A percentile compares a stretch with the other conserved stretches of the same genome.
phyloP scores from a whole-genome alignment of 2,888 invertebrate genomes.

The Orgyia antiqua region DNA sequence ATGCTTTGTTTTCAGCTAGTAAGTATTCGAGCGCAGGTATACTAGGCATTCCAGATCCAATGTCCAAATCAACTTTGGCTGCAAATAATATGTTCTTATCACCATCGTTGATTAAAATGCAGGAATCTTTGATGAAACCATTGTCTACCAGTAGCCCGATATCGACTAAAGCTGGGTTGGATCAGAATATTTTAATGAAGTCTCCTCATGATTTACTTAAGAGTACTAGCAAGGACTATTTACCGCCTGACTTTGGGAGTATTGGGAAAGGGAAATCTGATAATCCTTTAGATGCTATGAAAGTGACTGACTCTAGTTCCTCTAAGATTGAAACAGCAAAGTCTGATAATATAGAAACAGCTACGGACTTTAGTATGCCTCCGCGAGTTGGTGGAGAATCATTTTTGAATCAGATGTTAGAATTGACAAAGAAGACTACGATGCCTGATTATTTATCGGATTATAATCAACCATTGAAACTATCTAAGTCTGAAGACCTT shows the following conservation, averaged over 20 bases:
- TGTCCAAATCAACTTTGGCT: conserved; percentile 85
- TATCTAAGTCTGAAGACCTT: conserved; percentile 78
- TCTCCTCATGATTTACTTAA: conserved; percentile 62
- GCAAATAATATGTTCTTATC: conserved; percentile 89
- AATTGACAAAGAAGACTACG: conserved; percentile 72
- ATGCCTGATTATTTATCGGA: conserved; percentile 71
- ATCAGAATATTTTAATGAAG: conserved; percentile 65
- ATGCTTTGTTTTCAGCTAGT: conserved; percentile 82
- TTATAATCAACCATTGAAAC: conserved; percentile 77
- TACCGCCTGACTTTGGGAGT: conserved; percentile 76
- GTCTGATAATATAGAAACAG: conserved; percentile 46
- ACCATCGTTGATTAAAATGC: conserved; percentile 85
- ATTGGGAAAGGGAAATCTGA: conserved; percentile 72
- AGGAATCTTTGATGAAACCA: conserved; percentile 80
- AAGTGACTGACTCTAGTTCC: conserved; percentile 57
- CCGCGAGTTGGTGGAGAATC: conserved; percentile 66
- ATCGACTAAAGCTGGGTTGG: conserved; percentile 60
- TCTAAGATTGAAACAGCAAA: conserved; percentile 73
- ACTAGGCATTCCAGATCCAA: conserved; percentile 84
- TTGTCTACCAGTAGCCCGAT: conserved; percentile 78
- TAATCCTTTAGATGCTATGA: conserved; percentile 55
- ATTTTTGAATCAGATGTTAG: conserved; percentile 73
- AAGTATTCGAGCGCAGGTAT: conserved; percentile 81
- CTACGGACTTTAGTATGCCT: conserved; percentile 69
- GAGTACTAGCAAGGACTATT: conserved; percentile 64